These are phyloP conservation scores for Glandiceps talaboti DNA, from an alignment of 53 echinoderm and acorn worm species.

Conservation along the genomic window DNA sequence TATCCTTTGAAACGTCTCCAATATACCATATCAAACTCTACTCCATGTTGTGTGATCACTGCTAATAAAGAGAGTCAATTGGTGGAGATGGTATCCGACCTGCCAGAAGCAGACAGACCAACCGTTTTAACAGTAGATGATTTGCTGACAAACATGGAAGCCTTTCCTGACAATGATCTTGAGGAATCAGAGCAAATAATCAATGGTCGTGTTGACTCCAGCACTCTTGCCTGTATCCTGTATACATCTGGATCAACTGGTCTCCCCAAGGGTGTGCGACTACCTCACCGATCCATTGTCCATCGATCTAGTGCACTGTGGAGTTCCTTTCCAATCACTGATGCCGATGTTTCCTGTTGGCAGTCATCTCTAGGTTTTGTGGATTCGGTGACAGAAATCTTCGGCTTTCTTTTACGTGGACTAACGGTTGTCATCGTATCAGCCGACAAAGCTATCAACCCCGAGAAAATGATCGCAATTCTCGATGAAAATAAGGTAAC, in stretches of 20 bases:
- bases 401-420: not conserved
- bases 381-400: not conserved
- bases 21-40: not conserved
- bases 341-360: not conserved
- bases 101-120: not conserved
- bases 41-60: not conserved
- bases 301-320: not conserved
- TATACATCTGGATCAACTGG: not conserved
- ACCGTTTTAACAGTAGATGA: not conserved
- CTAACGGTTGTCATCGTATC: not conserved
- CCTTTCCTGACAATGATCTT: not conserved
- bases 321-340: not conserved
- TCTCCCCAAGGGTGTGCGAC: not conserved
- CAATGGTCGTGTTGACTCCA: not conserved
- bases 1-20: not conserved
- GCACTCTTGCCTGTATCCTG: not conserved
- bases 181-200: not conserved
- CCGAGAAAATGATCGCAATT: not conserved
- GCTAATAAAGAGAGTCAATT: not conserved
- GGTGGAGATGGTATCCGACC: not conserved
- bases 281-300: not conserved
- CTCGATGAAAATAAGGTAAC: not conserved
- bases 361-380: not conserved
- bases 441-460: not conserved
- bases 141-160: not conserved